Base-by-base conservation (phyloP, 2,113 vertebrate species). In the Hystrix brachyura region DNA sequence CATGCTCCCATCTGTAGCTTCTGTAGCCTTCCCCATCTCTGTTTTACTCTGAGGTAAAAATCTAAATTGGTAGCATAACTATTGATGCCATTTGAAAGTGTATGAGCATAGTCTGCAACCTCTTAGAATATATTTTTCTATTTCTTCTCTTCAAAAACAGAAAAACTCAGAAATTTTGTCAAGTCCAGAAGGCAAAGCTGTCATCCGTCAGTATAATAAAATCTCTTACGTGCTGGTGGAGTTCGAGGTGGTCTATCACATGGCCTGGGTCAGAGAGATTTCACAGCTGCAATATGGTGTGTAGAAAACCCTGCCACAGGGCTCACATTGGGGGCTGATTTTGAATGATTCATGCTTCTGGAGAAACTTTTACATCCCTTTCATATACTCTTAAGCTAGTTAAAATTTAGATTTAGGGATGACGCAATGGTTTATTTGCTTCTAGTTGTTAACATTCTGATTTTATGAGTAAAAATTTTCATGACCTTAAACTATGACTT, bases 131-230 rank as follows among this genome's bases (percentile, higher is more conserved):
- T 46, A 74, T 38, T 29, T 94, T 89, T 97, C 43, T 96, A 4
- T 14, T 38, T 82, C 67, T 48, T 48, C 2, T 21, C 23, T 51
- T 46, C 93, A 95, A 95, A 80, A 94, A 97, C 96, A 99, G 99
- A 98, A 99, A 97, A 98, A 99, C 67, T 99, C 99, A 14, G 98
- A 98, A 15, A 99, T 99, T 80, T 98, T 99, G 94, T 84, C 94
- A 96, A 99, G 98, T 83, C 12, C 94, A 3, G 99, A 99, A 94
- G 99, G 99, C 71, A 99, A 99, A 98, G 95, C 98, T 89, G 98
- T 99, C 71, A 98, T 99, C 94, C 98, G 97, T 46, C 98, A 98
- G 93, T 99, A 99, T 96, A 99, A 99, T 96, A 98, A 97, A 95
- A 98, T 99, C 94, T 98, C 99, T 19, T 98, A 97, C 3, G 97